Evolutionary conservation across 1,140 invertebrate genomes (phyloP).

Genomic region (Microvelia longipes): DNA sequence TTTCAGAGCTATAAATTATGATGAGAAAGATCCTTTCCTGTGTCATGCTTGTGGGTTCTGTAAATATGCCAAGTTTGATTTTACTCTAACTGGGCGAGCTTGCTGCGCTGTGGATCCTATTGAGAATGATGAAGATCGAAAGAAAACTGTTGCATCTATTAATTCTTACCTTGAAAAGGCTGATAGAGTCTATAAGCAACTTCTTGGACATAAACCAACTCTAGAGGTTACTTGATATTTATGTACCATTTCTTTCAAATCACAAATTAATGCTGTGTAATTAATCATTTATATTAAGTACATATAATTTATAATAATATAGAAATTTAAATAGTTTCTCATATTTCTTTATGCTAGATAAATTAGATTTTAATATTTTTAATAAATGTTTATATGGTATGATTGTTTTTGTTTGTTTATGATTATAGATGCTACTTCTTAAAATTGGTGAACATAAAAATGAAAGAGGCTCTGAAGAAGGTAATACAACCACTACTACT

Average conservation of each 20-base stretch:
- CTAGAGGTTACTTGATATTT: slow-evolving; percentile 45
- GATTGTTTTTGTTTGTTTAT: too few relatives aligned
- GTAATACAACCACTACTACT: neutral
- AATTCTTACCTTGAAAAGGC: slow-evolving; percentile 80
- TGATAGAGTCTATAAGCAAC: slow-evolving; percentile 80
- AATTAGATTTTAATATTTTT: too few relatives aligned
- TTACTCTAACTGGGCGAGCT: slow-evolving; percentile 71
- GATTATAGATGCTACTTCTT: slow-evolving; percentile 50
- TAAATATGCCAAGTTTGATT: slow-evolving; percentile 99
- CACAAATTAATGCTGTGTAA: too few relatives aligned
- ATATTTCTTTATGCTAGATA: neutral
- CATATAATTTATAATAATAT: slow-evolving; percentile 4
- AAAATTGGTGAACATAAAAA: slow-evolving; percentile 60
- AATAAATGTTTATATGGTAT: too few relatives aligned
- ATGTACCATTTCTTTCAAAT: slow-evolving; percentile 5
- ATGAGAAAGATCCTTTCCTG: slow-evolving; percentile 96
- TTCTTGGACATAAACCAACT: slow-evolving; percentile 75
- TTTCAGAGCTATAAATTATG: slow-evolving; percentile 88
- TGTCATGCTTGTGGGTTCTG: slow-evolving; percentile 98
- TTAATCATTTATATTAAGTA: neutral
- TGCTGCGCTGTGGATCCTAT: slow-evolving; percentile 94
- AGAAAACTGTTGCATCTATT: slow-evolving; percentile 40
- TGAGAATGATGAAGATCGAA: slow-evolving; percentile 89
- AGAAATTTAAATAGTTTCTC: neutral
- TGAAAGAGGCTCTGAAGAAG: slow-evolving; percentile 34